A percentile compares a stretch with the other conserved stretches of the same genome.
These are phyloP conservation scores for Plebejus melissa DNA, from an alignment of 2,888 invertebrate species.

Conservation along the genomic window DNA sequence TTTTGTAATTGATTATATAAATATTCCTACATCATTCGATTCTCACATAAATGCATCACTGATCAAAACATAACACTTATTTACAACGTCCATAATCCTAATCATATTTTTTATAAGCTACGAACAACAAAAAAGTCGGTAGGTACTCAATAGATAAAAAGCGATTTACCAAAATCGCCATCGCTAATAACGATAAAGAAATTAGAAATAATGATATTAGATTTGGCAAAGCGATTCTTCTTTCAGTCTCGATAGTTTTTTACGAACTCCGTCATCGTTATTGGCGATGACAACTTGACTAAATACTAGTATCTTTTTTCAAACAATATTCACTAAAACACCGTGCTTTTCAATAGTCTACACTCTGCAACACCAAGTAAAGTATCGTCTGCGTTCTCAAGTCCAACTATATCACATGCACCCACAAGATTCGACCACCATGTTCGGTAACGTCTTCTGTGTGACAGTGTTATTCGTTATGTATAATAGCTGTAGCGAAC, in stretches of 20 bases:
- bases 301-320: too few relatives aligned
- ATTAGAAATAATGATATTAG: neutral
- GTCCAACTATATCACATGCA: constrained; percentile 81
- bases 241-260: neutral
- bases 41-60: constrained; percentile 5
- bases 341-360: neutral
- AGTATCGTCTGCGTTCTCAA: neutral
- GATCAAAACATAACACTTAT: neutral
- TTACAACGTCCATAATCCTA: neutral
- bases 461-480: constrained; percentile 88
- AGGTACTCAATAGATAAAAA: neutral
- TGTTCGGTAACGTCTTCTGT: constrained; percentile 89
- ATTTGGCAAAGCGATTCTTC: neutral
- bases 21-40: neutral
- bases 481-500: constrained; percentile 88
- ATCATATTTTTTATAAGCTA: neutral
- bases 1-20: neutral
- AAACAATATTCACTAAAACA: too few relatives aligned
- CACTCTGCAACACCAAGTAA: neutral
- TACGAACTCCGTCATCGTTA: neutral
- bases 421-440: constrained; percentile 95
- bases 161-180: neutral
- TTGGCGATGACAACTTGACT: neutral
- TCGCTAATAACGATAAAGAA: neutral
- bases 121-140: neutral